Evolutionary conservation across 2,888 invertebrate genomes (phyloP).

Genomic region (Troides helena): DNA sequence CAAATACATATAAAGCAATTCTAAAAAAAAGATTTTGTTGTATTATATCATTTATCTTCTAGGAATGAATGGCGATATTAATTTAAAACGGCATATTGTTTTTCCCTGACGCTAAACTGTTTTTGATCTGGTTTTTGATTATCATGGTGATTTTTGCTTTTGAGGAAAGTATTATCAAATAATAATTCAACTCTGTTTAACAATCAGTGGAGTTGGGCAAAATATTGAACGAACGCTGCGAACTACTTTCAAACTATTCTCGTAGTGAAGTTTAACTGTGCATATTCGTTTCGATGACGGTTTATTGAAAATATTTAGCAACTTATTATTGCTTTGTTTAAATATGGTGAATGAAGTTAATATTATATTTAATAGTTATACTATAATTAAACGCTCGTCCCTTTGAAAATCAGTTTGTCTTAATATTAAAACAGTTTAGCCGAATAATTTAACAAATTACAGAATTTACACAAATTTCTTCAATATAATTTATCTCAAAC

Average conservation of each 20-base stretch:
- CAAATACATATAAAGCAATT: too few relatives aligned
- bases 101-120: too few relatives aligned
- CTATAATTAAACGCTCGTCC: not conserved
- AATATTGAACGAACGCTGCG: not conserved
- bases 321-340: not conserved
- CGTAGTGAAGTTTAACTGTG: slow-evolving; percentile 5
- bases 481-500: too few relatives aligned
- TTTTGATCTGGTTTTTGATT: too few relatives aligned
- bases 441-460: too few relatives aligned
- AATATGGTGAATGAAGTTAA: not conserved
- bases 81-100: too few relatives aligned
- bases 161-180: not conserved
- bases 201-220: slow-evolving; percentile 7
- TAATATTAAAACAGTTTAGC: not conserved
- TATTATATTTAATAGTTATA: not conserved
- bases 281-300: slow-evolving; percentile 7
- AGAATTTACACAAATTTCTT: too few relatives aligned
- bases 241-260: slow-evolving; percentile 15
- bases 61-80: too few relatives aligned
- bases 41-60: too few relatives aligned
- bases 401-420: not conserved
- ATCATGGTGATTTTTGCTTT: not conserved
- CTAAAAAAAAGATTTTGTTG: too few relatives aligned
- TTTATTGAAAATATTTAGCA: slow-evolving; percentile 11
- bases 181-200: not conserved